Evolutionary conservation across 2,888 invertebrate genomes (phyloP), one percentile per base, ranked within the genome.

Genomic region (Pachycephus smyrnensis): DNA sequence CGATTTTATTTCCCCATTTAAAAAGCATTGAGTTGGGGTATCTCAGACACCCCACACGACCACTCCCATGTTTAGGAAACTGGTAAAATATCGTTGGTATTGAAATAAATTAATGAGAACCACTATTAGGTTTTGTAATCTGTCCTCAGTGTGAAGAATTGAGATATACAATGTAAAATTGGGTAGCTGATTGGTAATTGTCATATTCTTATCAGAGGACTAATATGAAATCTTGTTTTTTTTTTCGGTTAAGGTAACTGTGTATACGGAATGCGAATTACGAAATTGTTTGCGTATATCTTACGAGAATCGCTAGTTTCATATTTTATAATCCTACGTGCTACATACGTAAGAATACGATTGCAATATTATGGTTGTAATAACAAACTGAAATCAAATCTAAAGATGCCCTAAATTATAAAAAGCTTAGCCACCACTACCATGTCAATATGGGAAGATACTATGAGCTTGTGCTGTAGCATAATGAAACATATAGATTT

Each of bases 401-500:
- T 55, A 55, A 23, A 55, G 23, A 55, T 75, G 75, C 30, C 33
- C 55, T 75, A 40, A 75, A 75, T 40, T 36, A 75, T 75, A n/a
- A 36, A 33, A 55, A 55, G 55, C 55, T 55, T 55, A 55, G 55
- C 55, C 23, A 23, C 23, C 55, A 55, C 55, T 23, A 23, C 55
- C 55, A 23, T 55, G 23, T 55, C n/a, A 35, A 23, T 15, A 35
- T 75, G 55, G n/a, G n/a, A 32, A 36, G 30, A 23, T 75, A 75
- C 36, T 36, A 36, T 36, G 37, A 37, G 35, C 35, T 37, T 69
- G 73, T 76, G 73, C 36, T 30, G 40, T 12, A n/a, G 23, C 23
- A 15, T 55, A 55, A 55, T 32, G 55, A 77, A 55, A 73, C 33
- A 68, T 33, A 75, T 74, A 78, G 68, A 73, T 40, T 75, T 75